Conservation (phyloP, 2,797 vertebrate genomes). For the Pachyuromys duprasi region DNA sequence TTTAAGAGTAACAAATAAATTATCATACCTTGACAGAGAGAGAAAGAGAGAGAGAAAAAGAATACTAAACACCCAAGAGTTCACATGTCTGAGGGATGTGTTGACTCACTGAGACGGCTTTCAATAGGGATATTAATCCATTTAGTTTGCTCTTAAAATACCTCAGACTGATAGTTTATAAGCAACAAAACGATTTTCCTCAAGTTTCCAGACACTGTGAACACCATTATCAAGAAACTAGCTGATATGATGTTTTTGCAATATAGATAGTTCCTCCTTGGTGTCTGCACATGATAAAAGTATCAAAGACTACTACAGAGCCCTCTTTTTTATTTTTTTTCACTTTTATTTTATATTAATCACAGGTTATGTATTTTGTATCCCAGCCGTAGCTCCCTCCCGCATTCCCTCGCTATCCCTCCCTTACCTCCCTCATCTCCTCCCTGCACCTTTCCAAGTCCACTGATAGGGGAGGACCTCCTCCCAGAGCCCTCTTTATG, state of each 20-base stretch:
- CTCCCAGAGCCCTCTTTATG: neutral
- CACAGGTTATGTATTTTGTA: no score
- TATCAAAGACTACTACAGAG: neutral
- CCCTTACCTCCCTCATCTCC: no score
- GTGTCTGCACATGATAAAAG: neutral
- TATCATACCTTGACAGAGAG: no score
- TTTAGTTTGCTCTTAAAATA: neutral
- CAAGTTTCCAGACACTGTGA: neutral
- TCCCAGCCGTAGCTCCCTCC: no score
- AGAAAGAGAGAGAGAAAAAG: neutral
- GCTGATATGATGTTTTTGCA: neutral
- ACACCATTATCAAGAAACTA: no score
- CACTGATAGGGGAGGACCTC: no score
- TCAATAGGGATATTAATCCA: neutral
- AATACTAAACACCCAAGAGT: neutral
- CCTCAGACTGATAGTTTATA: neutral
- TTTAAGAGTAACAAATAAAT: no score
- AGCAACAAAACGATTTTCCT: neutral
- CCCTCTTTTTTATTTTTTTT: no score
- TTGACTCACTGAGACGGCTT: neutral
- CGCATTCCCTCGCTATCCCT: no score
- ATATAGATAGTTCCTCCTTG: neutral
- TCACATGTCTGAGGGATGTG: slow-evolving; percentile 18
- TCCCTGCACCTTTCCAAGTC: no score
- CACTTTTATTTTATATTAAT: no score